Evolutionary conservation across 2,797 vertebrate species (phyloP), one percentile per base, ranked within the genome.

Genomic region (Sebastes hubbsi): DNA sequence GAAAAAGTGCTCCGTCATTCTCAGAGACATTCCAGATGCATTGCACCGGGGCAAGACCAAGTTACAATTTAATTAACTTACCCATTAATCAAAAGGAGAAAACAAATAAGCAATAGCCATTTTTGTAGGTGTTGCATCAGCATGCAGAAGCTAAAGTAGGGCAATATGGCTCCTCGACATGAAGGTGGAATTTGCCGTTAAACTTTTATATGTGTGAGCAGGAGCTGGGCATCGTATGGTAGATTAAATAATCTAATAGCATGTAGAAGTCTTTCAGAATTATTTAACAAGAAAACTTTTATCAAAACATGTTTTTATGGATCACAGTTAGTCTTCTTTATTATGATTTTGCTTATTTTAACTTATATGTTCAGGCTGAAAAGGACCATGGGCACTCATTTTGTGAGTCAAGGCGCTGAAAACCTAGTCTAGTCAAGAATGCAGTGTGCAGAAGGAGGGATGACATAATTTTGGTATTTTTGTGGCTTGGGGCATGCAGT

Each of bases 51-150:
- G 58, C n/a, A 61, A 34, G 71, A 67, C n/a, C 64, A 66, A 81
- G 58, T 65, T 75, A 54, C 58, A 77, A 58, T 70, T 78, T 66
- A 82, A 84, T 82, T 80, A 75, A 46, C 49, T 55, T 18, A 49
- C 3, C 55, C 74, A 71, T 84, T 75, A 75, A 76, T 80, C 74
- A 74, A 69, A 62, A 29, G 70, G 60, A 2, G 18, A 72, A 75
- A 75, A 38, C 72, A 63, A 62, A 52, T 1, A 52, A 52, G 46
- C 8, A 52, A 52, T 52, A 52, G 32, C 52, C 30, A n/a, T 60
- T 70, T 63, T 38, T 63, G 27, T 66, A 52, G 58, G 27, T 64
- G 77, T 65, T 4, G 11, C 34, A 60, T 77, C 63, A 68, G 61
- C 22, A 64, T 46, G 55, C 20, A 63, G 18, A 66, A 49, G 54